phyloP scores from a whole-genome alignment of 2,888 invertebrate species.

The Ophioninae sp. region DNA sequence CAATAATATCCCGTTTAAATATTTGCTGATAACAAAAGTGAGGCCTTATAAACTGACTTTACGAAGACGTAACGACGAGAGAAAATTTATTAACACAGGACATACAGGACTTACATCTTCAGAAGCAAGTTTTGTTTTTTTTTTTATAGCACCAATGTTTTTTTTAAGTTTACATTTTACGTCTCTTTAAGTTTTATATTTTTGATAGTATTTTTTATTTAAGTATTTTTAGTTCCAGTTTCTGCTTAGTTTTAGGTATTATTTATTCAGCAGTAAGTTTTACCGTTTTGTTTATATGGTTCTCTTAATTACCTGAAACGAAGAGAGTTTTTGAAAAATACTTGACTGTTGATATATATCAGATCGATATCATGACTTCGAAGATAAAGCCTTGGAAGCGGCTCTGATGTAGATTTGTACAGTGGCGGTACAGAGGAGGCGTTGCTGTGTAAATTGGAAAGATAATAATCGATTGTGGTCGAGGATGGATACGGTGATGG shows the following conservation, averaged over 20 bases:
- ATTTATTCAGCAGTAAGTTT: too few species aligned
- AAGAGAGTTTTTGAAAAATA: background rate
- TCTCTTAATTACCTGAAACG: background rate
- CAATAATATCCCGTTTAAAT: background rate
- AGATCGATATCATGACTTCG: constrained; percentile 7
- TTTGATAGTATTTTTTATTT: too few species aligned
- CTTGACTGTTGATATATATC: background rate
- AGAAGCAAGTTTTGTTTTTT: too few species aligned
- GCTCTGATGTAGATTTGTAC: constrained; percentile 75
- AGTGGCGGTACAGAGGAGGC: constrained; percentile 64
- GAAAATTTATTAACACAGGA: background rate
- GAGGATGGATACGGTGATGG: constrained; percentile 78
- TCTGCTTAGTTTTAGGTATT: too few species aligned
- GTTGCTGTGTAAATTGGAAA: constrained; percentile 80
- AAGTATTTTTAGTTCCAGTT: too few species aligned
- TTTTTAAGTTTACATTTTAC: too few species aligned
- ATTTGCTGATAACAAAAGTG: background rate
- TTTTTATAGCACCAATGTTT: too few species aligned
- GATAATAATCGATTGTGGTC: constrained; percentile 80
- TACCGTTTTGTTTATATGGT: too few species aligned
- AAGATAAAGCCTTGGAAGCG: constrained; percentile 64
- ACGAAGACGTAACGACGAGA: background rate
- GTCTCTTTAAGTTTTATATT: too few species aligned
- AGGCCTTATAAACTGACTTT: background rate
- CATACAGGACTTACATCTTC: too few species aligned